Percentiles rank a stretch among this genome's conserved stretches.
phyloP scores from a whole-genome alignment of 2,113 vertebrate species.

The Falco punctatus region DNA sequence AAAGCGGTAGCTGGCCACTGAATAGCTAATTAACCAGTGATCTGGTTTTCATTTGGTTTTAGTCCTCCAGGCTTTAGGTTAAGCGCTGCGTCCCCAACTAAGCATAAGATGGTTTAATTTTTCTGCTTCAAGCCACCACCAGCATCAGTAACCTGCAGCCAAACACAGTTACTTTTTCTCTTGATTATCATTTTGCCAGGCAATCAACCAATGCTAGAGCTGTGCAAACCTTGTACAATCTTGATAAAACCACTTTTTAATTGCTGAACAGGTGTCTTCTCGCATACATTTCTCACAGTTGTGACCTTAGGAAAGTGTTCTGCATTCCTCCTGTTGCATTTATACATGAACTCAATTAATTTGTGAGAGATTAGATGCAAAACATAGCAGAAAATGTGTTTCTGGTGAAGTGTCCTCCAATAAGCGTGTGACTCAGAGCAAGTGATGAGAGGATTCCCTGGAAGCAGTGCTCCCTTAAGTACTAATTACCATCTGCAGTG shows the following conservation, averaged over 20 bases:
- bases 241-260: background rate
- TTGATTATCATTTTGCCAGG: slow-evolving; percentile 1
- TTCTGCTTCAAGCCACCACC: background rate
- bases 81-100: background rate
- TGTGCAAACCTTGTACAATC: background rate
- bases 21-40: background rate
- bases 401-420: background rate
- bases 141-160: background rate
- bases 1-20: background rate
- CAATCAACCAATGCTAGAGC: background rate
- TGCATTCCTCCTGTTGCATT: background rate
- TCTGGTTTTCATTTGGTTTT: background rate
- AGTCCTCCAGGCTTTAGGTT: background rate
- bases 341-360: background rate
- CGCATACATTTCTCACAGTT: background rate
- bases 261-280: background rate
- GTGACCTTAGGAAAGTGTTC: background rate
- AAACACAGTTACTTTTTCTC: background rate
- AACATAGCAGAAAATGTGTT: background rate
- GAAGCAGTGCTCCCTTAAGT: slow-evolving; percentile 2
- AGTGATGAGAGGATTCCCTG: slow-evolving; percentile 35
- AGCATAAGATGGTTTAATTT: background rate
- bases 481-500: slow-evolving; percentile 26
- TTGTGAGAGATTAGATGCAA: background rate
- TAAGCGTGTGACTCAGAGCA: background rate